These are phyloP conservation scores for Acanthurus tractus DNA, from an alignment of 2,797 vertebrate genomes.

Conservation along the genomic window DNA sequence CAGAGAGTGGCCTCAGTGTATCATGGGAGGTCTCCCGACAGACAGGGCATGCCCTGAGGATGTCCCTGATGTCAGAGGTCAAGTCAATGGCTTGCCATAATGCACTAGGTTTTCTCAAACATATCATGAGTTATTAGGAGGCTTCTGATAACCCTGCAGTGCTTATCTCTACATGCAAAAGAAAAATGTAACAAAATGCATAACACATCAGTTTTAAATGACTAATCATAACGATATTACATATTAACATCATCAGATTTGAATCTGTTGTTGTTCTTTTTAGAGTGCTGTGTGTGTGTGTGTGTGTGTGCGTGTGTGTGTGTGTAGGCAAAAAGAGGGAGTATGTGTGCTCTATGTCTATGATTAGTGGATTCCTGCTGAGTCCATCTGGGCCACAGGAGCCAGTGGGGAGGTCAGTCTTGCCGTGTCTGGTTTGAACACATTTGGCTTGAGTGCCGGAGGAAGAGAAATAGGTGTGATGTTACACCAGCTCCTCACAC, in stretches of 20 bases:
- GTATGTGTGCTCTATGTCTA: conserved; percentile 12
- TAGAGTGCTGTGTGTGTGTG: not conserved
- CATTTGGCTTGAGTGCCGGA: conserved; percentile 55
- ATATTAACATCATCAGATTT: conserved; percentile 1
- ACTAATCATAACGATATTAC: not conserved
- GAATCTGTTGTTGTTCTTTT: not conserved
- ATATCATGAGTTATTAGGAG: conserved; percentile 80
- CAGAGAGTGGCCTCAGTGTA: conserved; percentile 82
- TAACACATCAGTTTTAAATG: not conserved
- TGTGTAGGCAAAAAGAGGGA: not conserved
- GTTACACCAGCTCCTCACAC: conserved; percentile 69
- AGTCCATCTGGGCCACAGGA: conserved; percentile 44
- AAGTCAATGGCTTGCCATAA: conserved; percentile 91
- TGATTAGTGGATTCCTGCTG: conserved; percentile 16
- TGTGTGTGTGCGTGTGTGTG: not conserved
- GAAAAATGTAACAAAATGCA: not conserved
- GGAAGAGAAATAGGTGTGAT: conserved; percentile 72
- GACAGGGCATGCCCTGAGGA: conserved; percentile 68
- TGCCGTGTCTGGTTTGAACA: conserved; percentile 60
- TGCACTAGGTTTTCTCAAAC: conserved; percentile 92
- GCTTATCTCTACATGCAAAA: not conserved
- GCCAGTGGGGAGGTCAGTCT: conserved; percentile 56
- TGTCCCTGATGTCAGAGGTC: conserved; percentile 90
- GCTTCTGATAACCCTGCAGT: conserved; percentile 14
- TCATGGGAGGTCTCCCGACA: conserved; percentile 68